Evolutionary conservation across 1,140 invertebrate species (phyloP).

Genomic region (Trissolcus basalis): DNA sequence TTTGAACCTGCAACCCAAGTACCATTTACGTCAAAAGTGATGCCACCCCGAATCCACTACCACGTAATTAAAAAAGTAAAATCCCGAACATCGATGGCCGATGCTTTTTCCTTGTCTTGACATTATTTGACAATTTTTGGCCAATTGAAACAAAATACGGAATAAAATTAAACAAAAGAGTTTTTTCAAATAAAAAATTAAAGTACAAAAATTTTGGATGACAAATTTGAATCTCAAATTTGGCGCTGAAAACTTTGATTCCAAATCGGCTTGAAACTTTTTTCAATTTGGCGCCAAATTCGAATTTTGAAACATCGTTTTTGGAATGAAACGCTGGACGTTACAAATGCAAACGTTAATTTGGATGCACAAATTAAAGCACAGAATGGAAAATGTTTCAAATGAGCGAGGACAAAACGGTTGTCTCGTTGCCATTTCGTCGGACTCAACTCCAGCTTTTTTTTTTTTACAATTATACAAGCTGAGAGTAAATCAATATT

Average conservation of each 20-base stretch:
- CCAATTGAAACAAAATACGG: too few relatives aligned
- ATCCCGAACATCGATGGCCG: too few relatives aligned
- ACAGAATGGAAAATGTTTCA: constrained; percentile 31
- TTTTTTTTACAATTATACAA: constrained; percentile 13
- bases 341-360: constrained; percentile 28
- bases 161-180: too few relatives aligned
- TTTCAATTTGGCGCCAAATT: constrained; percentile 11
- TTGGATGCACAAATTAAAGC: constrained; percentile 27
- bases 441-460: constrained; percentile 7
- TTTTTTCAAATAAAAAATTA: too few relatives aligned
- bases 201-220: not conserved
- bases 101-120: too few relatives aligned
- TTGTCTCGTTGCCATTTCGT: too few relatives aligned
- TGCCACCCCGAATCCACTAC: constrained; percentile 61
- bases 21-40: constrained; percentile 67
- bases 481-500: constrained; percentile 33
- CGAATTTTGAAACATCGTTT: not conserved
- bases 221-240: too few relatives aligned
- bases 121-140: too few relatives aligned
- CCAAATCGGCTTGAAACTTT: too few relatives aligned
- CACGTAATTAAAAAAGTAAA: constrained; percentile 56
- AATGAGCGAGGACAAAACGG: constrained; percentile 20
- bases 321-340: not conserved
- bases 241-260: not conserved
- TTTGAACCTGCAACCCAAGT: constrained; percentile 89